phyloP scores from a whole-genome alignment of 2,888 invertebrate species.

The Galerucella pusilla region DNA sequence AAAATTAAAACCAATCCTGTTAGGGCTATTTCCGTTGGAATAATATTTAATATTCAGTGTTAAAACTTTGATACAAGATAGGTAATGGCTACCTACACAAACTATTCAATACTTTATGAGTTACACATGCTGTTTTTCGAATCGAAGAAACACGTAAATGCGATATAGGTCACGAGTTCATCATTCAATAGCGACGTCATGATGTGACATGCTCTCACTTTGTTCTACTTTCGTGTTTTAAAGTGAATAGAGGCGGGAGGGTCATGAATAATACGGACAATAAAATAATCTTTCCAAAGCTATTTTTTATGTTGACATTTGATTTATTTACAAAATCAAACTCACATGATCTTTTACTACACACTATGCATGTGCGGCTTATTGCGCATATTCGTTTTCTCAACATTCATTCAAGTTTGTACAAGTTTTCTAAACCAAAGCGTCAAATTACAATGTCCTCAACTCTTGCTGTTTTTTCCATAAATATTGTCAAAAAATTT shows the following conservation, averaged over 20 bases:
- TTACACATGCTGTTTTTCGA: background rate
- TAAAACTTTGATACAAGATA: constrained; percentile 6
- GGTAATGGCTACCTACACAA: constrained; percentile 5
- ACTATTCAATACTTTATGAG: background rate
- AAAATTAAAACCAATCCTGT: background rate
- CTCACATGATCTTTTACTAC: too few species aligned
- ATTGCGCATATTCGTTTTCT: too few species aligned
- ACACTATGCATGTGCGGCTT: too few species aligned
- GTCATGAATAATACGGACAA: background rate
- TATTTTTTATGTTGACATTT: too few species aligned
- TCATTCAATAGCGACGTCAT: background rate
- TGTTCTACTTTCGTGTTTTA: background rate
- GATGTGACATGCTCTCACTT: background rate
- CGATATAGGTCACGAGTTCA: constrained; percentile 5
- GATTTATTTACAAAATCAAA: too few species aligned
- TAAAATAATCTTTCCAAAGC: background rate
- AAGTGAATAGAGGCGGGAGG: background rate
- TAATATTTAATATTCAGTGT: background rate
- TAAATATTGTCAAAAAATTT: too few species aligned
- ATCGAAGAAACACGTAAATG: constrained; percentile 7
- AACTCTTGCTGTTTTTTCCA: too few species aligned
- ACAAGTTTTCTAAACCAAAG: too few species aligned
- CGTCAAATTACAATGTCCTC: too few species aligned
- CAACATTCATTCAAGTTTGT: too few species aligned
- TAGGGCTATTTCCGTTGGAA: background rate